These are phyloP conservation scores for Microtus oregoni DNA, from an alignment of 2,113 vertebrate species.

Conservation along the genomic window DNA sequence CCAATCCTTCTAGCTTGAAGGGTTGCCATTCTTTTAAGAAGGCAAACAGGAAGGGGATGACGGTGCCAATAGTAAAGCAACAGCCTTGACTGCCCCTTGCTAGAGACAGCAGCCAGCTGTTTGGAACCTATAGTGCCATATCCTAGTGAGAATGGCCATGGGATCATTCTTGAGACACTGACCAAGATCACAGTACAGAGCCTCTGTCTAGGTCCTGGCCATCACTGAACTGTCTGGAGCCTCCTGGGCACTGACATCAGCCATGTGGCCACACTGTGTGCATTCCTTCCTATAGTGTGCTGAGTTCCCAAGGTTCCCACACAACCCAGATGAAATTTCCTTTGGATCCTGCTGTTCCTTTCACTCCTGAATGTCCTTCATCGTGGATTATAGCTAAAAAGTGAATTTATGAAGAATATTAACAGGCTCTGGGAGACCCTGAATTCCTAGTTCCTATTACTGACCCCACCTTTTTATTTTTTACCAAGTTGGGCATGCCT, in stretches of 20 bases:
- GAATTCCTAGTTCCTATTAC: too few species aligned
- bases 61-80: neutral
- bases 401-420: too few species aligned
- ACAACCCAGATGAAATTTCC: too few species aligned
- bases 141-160: neutral
- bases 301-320: too few species aligned
- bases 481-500: too few species aligned
- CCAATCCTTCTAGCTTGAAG: neutral
- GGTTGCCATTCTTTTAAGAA: neutral
- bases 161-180: fast-evolving
- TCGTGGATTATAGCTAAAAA: too few species aligned
- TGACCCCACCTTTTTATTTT: too few species aligned
- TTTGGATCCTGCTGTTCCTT: too few species aligned
- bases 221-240: too few species aligned
- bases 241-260: neutral
- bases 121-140: neutral
- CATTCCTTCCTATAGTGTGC: neutral
- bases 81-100: neutral
- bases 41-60: neutral
- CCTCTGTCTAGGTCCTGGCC: neutral
- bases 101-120: neutral
- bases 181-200: neutral
- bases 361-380: too few species aligned
- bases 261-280: fast-evolving
- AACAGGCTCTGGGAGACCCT: too few species aligned